These are phyloP conservation scores for Glossophaga mutica DNA, from an alignment of 2,797 vertebrate species.

Conservation along the genomic window DNA sequence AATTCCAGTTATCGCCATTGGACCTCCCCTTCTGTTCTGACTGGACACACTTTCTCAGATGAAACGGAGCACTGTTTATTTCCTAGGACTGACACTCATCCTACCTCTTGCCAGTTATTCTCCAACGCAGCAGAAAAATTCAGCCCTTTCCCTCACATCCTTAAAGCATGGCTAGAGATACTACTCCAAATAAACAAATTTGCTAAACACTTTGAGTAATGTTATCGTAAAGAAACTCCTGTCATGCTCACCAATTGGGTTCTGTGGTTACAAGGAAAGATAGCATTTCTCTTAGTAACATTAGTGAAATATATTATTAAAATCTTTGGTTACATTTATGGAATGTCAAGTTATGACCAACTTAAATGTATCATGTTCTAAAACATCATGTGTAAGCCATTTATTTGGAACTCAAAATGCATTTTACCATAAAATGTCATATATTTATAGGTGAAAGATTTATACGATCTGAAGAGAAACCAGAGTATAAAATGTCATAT, in stretches of 20 bases:
- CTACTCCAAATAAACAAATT: background rate
- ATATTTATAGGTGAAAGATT: background rate
- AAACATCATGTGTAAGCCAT: background rate
- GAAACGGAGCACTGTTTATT: background rate
- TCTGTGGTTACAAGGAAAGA: constrained; percentile 25
- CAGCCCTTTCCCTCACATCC: background rate
- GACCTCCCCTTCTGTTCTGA: background rate
- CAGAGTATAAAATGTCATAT: background rate
- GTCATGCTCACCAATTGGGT: background rate
- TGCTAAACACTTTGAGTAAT: background rate
- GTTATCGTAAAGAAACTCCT: constrained; percentile 2
- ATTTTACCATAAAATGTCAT: background rate
- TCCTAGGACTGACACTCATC: background rate
- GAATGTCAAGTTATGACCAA: background rate
- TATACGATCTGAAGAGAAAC: no score
- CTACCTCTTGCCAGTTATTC: background rate
- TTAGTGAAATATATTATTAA: background rate
- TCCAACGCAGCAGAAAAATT: background rate
- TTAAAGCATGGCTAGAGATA: background rate
- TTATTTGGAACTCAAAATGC: constrained; percentile 24
- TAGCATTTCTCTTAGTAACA: constrained; percentile 32
- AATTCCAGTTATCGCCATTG: background rate
- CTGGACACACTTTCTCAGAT: background rate
- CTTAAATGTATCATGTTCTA: constrained; percentile 12
- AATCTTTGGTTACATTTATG: background rate